Evolutionary conservation across 2,797 vertebrate genomes (phyloP).

Genomic region (Coendou prehensilis): DNA sequence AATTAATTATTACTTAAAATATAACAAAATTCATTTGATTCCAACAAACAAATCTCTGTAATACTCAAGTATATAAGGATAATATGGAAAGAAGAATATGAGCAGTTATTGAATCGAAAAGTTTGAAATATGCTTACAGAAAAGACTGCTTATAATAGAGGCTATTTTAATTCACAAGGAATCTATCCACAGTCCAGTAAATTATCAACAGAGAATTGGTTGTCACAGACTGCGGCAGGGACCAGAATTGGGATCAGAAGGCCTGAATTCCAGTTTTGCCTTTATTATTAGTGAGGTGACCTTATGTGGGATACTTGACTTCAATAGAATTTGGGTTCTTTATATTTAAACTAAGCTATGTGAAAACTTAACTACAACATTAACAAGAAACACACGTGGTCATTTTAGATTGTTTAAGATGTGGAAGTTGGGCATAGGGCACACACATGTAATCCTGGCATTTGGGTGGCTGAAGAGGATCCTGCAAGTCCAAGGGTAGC

Average conservation of each 20-base stretch:
- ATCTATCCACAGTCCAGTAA: neutral
- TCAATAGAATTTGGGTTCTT: slow-evolving; percentile 13
- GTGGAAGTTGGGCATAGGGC: neutral
- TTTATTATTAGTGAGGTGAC: slow-evolving; percentile 12
- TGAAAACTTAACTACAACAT: neutral
- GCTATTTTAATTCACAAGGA: neutral
- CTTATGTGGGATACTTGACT: neutral
- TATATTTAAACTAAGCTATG: neutral
- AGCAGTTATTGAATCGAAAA: neutral
- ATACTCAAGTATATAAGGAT: slow-evolving; percentile 50
- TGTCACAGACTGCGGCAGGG: neutral
- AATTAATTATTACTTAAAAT: slow-evolving; percentile 59
- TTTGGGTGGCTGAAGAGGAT: neutral
- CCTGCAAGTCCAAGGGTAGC: neutral
- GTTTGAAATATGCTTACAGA: slow-evolving; percentile 39
- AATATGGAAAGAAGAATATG: slow-evolving; percentile 60
- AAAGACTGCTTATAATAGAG: neutral
- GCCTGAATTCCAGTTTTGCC: neutral
- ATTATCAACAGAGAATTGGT: neutral
- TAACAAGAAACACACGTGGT: neutral
- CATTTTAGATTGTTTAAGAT: neutral
- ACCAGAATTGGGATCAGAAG: neutral
- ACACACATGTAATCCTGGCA: neutral
- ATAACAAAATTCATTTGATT: slow-evolving; percentile 59
- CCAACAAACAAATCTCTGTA: slow-evolving; percentile 25